These are phyloP conservation scores for Cistogaster globosa DNA, from an alignment of 2,888 invertebrate genomes.

Conservation along the genomic window DNA sequence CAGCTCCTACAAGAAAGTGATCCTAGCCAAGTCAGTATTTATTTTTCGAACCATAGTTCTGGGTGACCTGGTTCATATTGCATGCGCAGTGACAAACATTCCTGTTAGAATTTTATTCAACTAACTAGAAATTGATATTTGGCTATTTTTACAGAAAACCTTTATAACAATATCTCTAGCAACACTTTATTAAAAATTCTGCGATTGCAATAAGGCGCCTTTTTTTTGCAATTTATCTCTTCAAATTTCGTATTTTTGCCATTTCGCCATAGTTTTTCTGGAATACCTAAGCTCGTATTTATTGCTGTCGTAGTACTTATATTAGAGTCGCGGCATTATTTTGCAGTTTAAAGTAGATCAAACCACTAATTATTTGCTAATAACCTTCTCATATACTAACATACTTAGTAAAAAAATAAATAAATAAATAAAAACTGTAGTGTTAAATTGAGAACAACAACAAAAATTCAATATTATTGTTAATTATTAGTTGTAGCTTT, in stretches of 20 bases:
- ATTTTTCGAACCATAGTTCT: too few relatives aligned
- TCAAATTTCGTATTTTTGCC: neutral
- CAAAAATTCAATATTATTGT: slow-evolving; percentile 46
- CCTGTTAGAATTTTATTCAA: too few relatives aligned
- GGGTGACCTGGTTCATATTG: too few relatives aligned
- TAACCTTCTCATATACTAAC: slow-evolving; percentile 53
- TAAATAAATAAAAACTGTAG: slow-evolving; percentile 15
- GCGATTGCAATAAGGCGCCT: neutral
- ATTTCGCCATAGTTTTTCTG: slow-evolving; percentile 19
- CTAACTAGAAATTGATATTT: too few relatives aligned
- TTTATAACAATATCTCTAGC: too few relatives aligned
- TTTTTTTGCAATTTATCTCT: slow-evolving; percentile 1
- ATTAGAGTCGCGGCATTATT: slow-evolving; percentile 9
- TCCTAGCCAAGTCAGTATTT: too few relatives aligned
- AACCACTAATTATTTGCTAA: slow-evolving; percentile 66
- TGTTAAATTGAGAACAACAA: slow-evolving; percentile 44
- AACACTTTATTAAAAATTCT: slow-evolving; percentile 2
- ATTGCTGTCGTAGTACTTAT: slow-evolving; percentile 12
- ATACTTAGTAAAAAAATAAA: neutral
- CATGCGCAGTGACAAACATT: too few relatives aligned
- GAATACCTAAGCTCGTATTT: neutral
- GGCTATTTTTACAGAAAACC: neutral
- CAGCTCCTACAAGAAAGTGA: too few relatives aligned
- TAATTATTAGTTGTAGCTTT: slow-evolving; percentile 35
- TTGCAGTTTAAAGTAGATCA: slow-evolving; percentile 52